A percentile compares a stretch with the other conserved stretches of the same genome.
Conservation (phyloP, 2,113 vertebrate species). For the Muntiacus reevesi region DNA sequence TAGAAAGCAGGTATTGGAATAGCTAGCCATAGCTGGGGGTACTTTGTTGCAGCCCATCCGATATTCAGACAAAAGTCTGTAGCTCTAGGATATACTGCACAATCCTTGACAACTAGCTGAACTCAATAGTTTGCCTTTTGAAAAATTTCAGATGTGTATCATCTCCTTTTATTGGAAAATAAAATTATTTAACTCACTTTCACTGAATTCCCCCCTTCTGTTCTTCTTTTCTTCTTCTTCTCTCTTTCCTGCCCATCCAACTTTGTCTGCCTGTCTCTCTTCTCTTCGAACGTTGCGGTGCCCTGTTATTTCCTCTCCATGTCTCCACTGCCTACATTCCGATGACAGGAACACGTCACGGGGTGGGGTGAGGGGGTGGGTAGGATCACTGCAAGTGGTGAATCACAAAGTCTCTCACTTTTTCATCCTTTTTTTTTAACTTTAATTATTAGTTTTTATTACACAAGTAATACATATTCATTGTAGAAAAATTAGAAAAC, state of each 20-base stretch:
- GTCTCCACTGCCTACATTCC: neutral
- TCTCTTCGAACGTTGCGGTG: neutral
- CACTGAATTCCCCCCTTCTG: neutral
- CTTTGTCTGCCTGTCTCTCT: neutral
- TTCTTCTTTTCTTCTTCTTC: too few relatives aligned
- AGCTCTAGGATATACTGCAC: neutral
- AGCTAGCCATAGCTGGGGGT: neutral
- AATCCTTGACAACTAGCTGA: neutral
- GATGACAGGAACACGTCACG: neutral
- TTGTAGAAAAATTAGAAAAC: slow-evolving; percentile 79
- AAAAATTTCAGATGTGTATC: neutral
- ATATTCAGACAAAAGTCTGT: neutral
- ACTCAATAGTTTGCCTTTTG: neutral
- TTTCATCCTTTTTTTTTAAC: slow-evolving; percentile 55
- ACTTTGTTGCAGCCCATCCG: neutral
- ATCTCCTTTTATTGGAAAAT: neutral
- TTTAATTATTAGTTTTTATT: slow-evolving; percentile 76
- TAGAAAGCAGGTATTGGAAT: neutral
- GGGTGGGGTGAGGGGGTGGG: too few relatives aligned
- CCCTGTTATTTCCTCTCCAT: neutral
- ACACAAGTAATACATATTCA: slow-evolving; percentile 76
- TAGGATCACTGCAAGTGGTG: neutral
- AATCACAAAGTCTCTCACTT: neutral
- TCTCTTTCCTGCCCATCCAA: neutral
- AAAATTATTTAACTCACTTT: neutral